phyloP scores from a whole-genome alignment of 2,113 vertebrate species.

The Bettongia penicillata region DNA sequence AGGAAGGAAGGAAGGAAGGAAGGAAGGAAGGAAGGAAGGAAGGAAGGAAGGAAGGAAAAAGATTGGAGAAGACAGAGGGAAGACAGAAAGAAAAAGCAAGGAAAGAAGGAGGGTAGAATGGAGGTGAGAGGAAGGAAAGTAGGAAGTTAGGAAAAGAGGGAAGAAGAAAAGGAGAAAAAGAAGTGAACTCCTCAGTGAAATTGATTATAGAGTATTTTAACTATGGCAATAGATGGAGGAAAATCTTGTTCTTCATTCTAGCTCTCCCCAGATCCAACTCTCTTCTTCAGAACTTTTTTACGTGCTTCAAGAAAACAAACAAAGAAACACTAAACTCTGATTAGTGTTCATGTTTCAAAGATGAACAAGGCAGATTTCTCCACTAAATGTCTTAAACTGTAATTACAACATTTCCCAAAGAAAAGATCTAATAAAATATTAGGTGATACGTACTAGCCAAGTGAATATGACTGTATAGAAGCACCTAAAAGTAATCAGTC shows the following conservation, averaged over 20 bases:
- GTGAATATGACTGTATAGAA: neutral
- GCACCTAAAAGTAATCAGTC: neutral
- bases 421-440: neutral
- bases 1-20: too few relatives aligned
- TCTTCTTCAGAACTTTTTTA: neutral
- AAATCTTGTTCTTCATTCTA: neutral
- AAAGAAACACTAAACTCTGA: neutral
- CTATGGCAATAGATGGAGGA: neutral
- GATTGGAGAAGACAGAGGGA: too few relatives aligned
- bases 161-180: neutral
- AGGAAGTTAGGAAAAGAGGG: neutral
- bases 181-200: neutral
- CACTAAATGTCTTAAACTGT: constrained; percentile 18
- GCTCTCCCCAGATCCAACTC: neutral
- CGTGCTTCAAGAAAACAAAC: neutral
- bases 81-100: too few relatives aligned
- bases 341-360: constrained; percentile 41
- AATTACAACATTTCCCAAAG: neutral
- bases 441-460: neutral
- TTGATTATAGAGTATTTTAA: neutral
- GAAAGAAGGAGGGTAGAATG: too few relatives aligned
- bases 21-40: too few relatives aligned
- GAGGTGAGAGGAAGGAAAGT: too few relatives aligned
- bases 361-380: constrained; percentile 25
- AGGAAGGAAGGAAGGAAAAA: too few relatives aligned